Base-by-base conservation (phyloP, 35 echinoderm and acorn worm species). In the Lytechinus variegatus region DNA sequence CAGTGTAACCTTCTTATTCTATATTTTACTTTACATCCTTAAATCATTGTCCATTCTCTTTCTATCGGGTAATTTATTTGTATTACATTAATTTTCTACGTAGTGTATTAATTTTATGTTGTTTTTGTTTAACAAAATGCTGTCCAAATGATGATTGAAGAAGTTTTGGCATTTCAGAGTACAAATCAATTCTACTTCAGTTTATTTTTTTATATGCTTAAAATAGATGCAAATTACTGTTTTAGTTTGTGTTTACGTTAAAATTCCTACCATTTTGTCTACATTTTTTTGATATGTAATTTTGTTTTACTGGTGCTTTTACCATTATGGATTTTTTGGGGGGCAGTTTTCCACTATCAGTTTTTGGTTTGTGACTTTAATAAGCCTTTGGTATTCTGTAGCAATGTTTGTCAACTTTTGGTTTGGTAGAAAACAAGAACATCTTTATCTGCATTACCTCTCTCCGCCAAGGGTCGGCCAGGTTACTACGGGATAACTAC, bases 361-460 rank as follows among this genome's bases (percentile, higher is more conserved):
- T 79, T 24, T 14, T 16, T 24, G 66, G 66, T 16, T 79, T 24
- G n/a, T 79, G 66, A 79, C 24, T 6, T 79, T 24, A 79, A 24
- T 8, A 16, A 19, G n/a, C 19, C 14, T 71, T 71, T 71, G 6
- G 14, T 6, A 19, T 79, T 24, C 66, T 79, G 21, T 79, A 24
- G 66, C 21, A 79, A 79, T 79, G 66, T 79, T 79, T 79, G 66
- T 79, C 66, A 79, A 79, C 66, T 24, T 3, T 79, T 79, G 66
- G 66, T 6, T 79, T 4, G 12, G 66, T n/a, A 19, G 66, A 79
- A 79, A 79, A 79, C 19, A 79, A 79, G 66, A 79, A 24, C 66
- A 79, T 79, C 88, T 90, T 54, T 44, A 44, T 90, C 88, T 90
- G 88, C 88, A 90, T 90, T 90, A 90, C 88, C 88, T 90, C 88